Evolutionary conservation across 2,888 invertebrate species (phyloP), one percentile per base, ranked within the genome.

Genomic region (Gnatocerus cornutus): DNA sequence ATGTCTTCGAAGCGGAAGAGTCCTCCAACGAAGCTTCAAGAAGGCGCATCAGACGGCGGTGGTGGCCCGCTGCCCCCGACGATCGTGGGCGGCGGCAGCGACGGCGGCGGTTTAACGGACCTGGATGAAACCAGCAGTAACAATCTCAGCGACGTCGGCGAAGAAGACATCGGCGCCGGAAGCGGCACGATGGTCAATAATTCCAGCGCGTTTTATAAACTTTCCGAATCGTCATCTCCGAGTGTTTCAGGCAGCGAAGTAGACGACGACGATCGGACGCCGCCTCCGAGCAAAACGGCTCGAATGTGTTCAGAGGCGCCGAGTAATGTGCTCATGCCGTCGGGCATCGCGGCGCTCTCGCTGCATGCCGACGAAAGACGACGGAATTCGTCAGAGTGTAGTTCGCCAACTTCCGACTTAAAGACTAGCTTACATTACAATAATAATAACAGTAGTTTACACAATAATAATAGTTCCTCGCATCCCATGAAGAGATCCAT

Each of bases 1-100:
- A 96, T 96, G 96, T 96, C 96, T 91, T 96, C 96, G 88, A 96
- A 96, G 92, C 92, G 96, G 87, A 96, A 96, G 89, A 96, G 96
- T 86, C 95, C 96, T 86, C 96, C 96, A 85, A 95, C 94, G 81
- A 96, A 96, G 90, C 90, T 96, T 87, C 89, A 90, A 84, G 95
- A 95, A 89, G 92, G 88, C 86, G 88, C 86, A 83, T 73, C 77
- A 13, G 88, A 88, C 77, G 88, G 89, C 76, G 87, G 87, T 69
- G 64, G 65, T 71, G 76, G 71, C 62, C 78, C 74, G 71, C 75
- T 76, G 69, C 81, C 81, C 58, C 80, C 81, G 56, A 78, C 80
- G 45, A 79, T 82, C 70, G 75, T 82, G 21, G 83, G 84, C 55
- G 84, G 85, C 62, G 89, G 89, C 76, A 90, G 90, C 78, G 91